Evolutionary conservation across 2,797 vertebrate species (phyloP), one percentile per base, ranked within the genome.

Genomic region (Gadopsis bispinosus): DNA sequence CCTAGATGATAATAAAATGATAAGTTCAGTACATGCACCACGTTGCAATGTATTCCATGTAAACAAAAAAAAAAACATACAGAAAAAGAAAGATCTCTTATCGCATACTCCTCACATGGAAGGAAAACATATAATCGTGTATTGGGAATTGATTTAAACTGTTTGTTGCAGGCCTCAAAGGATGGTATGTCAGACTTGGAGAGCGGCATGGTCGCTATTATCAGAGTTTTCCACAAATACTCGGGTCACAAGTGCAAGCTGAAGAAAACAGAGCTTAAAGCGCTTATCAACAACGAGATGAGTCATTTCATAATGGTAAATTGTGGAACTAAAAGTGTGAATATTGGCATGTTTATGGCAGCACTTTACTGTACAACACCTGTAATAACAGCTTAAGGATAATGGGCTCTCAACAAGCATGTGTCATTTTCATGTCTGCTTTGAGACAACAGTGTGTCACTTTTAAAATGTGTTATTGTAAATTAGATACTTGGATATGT

Each of bases 211-310:
- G 66, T 92, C 35, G 81, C 85, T 20, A 94, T 95, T 22, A 94
- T 96, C 54, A 41, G 22, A 4, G 86, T 92, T 55, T 96, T 96
- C 78, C 91, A 95, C 86, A 94, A 93, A 70, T 95, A 95, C 79
- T 93, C 94, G 0, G 90, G 93, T 33, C 70, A 93, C 4, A 91
- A 92, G 58, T 92, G 92, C 84, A 94, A 92, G 47, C 87, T 96
- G 85, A 94, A 79, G 89, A 95, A 95, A 83, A 80, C 87, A 3
- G 93, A 95, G 56, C 93, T 95, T 7, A 96, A 95, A 82, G 86
- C 78, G 0, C 91, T 96, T 3, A 95, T 95, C 65, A 94, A 95
- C 85, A 93, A 94, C 7, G 95, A 95, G 85, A 94, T 96, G 94
- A 87, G 63, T 56, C 86, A 93, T 63, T 96, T 95, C 82, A 93